Evolutionary conservation across 2,888 invertebrate genomes (phyloP), one percentile per base, ranked within the genome.

Genomic region (Oscheius sp.): DNA sequence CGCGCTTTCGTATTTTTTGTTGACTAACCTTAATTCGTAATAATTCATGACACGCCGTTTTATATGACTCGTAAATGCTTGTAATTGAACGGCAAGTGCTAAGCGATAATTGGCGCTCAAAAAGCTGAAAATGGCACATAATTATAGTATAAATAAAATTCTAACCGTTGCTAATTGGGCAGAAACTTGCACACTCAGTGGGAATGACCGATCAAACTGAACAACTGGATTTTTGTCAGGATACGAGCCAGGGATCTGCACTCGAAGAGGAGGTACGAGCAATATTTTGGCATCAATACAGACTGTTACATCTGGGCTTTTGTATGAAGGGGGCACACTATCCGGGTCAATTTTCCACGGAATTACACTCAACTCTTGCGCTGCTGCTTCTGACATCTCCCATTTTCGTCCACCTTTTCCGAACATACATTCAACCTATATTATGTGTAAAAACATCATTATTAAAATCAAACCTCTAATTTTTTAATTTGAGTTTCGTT

Each of bases 171-270:
- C 61, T n/a, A 74, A 63, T n/a, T 69, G 74, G 13, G 18, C 21
- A 21, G 63, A 56, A 7, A 70, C 16, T 41, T 52, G 45, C 9
- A 43, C 25, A 13, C 23, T 23, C 7, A 23, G 55, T 6, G 80
- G 80, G 58, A 80, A 80, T 5, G 76, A 77, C 9, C 75, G 68
- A 66, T 80, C 80, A 69, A 76, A 80, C 58, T 77, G 80, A 0
- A 80, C 72, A 16, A 74, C 68, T 9, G 77, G 74, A 16, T 78
- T 71, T 5, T 76, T 74, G 6, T 41, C 5, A 6, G 80, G 80
- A 53, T 80, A 80, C 3, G 52, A 56, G 3, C 18, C 46, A n/a
- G 80, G 77, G 41, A 80, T 68, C 6, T 74, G 61, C 12, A 80
- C 70, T 7, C 77, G 73, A 2, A 80, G 64, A 13, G 80, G 77